These are phyloP conservation scores for Holotrichia oblita DNA, from an alignment of 1,140 invertebrate genomes.

Conservation along the genomic window DNA sequence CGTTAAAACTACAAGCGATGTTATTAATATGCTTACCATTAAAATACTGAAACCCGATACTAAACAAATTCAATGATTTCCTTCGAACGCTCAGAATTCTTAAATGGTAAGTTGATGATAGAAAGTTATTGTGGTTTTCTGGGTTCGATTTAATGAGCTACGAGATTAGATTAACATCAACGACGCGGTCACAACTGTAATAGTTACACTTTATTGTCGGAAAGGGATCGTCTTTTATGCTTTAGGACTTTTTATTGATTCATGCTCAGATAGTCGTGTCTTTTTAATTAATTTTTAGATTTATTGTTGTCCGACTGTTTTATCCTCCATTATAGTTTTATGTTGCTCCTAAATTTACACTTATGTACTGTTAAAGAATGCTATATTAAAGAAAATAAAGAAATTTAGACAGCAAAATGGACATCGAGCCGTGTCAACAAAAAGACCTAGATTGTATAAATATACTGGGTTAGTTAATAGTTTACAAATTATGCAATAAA, in stretches of 20 bases:
- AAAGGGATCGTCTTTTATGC: conserved; percentile 17
- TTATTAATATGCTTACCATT: no score
- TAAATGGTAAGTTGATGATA: neutral
- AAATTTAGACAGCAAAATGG: neutral
- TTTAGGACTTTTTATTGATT: conserved; percentile 4
- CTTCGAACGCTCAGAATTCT: neutral
- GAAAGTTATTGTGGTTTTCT: neutral
- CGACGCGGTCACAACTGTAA: neutral
- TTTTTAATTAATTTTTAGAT: conserved; percentile 27
- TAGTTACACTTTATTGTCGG: conserved; percentile 11
- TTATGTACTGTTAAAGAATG: neutral
- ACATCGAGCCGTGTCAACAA: no score
- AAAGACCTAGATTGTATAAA: no score
- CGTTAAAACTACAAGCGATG: no score
- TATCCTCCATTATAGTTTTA: neutral
- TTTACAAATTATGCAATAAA: no score
- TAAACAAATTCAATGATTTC: conserved; percentile 2
- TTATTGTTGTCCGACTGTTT: conserved; percentile 24
- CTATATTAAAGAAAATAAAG: neutral
- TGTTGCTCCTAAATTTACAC: neutral
- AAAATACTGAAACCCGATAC: neutral
- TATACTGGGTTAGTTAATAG: no score
- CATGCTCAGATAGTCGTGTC: conserved; percentile 9
- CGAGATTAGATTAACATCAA: neutral
- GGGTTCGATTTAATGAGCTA: conserved; percentile 7